phyloP scores from a whole-genome alignment of 2,113 vertebrate genomes.

The Chloroceryle aenea region DNA sequence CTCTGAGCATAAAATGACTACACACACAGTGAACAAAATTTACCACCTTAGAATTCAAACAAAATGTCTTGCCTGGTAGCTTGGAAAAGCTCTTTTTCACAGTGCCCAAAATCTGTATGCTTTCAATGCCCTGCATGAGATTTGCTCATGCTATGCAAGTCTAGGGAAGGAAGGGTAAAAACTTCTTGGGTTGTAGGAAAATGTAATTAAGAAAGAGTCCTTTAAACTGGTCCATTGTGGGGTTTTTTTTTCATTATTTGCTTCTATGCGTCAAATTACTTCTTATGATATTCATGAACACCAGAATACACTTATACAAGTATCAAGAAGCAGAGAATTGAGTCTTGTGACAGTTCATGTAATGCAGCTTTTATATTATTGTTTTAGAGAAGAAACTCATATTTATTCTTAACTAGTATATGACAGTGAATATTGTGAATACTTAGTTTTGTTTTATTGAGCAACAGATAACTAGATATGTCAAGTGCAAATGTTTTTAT shows the following conservation, averaged over 20 bases:
- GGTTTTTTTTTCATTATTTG: background rate
- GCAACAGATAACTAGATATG: background rate
- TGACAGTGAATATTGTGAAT: background rate
- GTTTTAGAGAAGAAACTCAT: background rate
- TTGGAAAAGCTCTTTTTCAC: background rate
- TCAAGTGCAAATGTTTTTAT: background rate
- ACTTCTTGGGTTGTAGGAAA: background rate
- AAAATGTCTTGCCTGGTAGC: background rate
- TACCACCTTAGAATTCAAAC: background rate
- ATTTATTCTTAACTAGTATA: background rate
- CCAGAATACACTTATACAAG: background rate
- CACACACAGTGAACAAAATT: background rate
- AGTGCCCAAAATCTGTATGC: background rate
- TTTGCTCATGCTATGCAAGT: background rate
- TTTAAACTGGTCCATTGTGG: background rate
- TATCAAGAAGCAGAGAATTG: background rate
- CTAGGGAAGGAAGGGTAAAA: background rate
- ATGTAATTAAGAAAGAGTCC: background rate
- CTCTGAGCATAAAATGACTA: conserved; percentile 46
- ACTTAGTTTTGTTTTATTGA: background rate
- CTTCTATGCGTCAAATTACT: background rate
- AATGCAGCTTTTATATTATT: background rate
- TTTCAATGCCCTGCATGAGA: background rate
- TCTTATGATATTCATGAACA: background rate
- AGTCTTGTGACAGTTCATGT: background rate